Evolutionary conservation across 2,797 vertebrate genomes (phyloP).

Genomic region (Thamnophis elegans): DNA sequence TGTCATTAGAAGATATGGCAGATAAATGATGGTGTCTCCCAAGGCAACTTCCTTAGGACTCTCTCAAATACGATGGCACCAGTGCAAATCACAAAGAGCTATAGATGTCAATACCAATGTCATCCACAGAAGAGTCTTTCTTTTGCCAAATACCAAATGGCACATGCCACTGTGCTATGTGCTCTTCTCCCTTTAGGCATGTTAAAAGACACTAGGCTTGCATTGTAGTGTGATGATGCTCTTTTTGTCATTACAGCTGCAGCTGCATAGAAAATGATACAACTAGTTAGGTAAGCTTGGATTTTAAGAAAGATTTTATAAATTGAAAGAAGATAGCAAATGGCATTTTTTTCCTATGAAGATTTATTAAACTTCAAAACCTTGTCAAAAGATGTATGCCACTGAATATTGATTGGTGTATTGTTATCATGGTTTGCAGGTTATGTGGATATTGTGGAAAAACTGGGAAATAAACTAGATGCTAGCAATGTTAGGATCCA

Average conservation of each 20-base stretch:
- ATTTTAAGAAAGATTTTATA: neutral
- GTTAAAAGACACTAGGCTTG: neutral
- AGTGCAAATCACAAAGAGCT: neutral
- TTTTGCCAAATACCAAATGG: neutral
- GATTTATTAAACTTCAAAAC: neutral
- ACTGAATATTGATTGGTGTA: neutral
- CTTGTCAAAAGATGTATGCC: neutral
- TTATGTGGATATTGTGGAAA: neutral
- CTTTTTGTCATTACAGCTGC: neutral
- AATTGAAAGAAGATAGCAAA: neutral
- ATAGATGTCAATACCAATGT: neutral
- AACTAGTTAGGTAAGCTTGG: neutral
- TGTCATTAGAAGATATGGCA: neutral
- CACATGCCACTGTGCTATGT: neutral
- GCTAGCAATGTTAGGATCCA: neutral
- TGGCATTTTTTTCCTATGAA: neutral
- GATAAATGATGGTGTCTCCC: neutral
- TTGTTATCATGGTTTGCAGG: neutral
- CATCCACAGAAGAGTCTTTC: neutral
- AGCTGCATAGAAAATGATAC: neutral
- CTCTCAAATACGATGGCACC: neutral
- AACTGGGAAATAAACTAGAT: neutral
- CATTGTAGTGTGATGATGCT: neutral
- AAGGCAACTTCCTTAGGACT: neutral
- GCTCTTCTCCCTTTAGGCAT: neutral